These are phyloP conservation scores for Scatophagus argus DNA, from an alignment of 2,113 vertebrate genomes.

Conservation along the genomic window DNA sequence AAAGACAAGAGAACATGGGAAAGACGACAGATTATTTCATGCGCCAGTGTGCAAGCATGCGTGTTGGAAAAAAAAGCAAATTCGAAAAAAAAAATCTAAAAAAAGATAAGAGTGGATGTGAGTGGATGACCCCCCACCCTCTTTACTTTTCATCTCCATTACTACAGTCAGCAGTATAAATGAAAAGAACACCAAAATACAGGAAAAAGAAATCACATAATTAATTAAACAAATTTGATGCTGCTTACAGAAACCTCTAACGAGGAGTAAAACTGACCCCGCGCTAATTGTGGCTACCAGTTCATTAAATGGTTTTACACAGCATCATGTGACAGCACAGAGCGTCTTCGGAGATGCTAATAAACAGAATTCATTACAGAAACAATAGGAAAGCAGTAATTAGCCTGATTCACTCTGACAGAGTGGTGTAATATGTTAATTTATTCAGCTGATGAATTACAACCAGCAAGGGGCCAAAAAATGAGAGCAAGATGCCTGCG, in stretches of 20 bases:
- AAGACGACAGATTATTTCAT: neutral
- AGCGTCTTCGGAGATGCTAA: constrained; percentile 59
- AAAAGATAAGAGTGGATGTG: neutral
- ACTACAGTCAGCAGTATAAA: constrained; percentile 10
- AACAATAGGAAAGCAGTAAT: constrained; percentile 69
- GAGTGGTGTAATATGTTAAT: constrained; percentile 38
- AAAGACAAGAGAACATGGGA: no score
- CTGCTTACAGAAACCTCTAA: constrained; percentile 32
- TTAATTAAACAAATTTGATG: constrained; percentile 68
- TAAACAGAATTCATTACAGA: constrained; percentile 72
- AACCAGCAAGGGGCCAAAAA: constrained; percentile 39
- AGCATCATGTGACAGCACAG: constrained; percentile 30
- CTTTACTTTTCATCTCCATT: neutral
- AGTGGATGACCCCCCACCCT: neutral
- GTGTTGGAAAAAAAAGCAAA: neutral
- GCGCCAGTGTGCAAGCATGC: neutral
- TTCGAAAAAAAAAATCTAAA: neutral
- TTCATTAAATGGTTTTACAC: constrained; percentile 66
- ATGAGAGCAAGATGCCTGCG: constrained; percentile 13
- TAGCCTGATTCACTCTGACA: constrained; percentile 50
- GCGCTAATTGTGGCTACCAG: constrained; percentile 57
- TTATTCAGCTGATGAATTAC: constrained; percentile 52
- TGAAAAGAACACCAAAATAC: neutral
- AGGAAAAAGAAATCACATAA: constrained; percentile 39
- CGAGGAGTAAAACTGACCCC: constrained; percentile 45